A percentile compares a stretch with the other conserved stretches of the same genome.
These are phyloP conservation scores for Neodiprion lecontei DNA, from an alignment of 1,140 invertebrate species.

Conservation along the genomic window DNA sequence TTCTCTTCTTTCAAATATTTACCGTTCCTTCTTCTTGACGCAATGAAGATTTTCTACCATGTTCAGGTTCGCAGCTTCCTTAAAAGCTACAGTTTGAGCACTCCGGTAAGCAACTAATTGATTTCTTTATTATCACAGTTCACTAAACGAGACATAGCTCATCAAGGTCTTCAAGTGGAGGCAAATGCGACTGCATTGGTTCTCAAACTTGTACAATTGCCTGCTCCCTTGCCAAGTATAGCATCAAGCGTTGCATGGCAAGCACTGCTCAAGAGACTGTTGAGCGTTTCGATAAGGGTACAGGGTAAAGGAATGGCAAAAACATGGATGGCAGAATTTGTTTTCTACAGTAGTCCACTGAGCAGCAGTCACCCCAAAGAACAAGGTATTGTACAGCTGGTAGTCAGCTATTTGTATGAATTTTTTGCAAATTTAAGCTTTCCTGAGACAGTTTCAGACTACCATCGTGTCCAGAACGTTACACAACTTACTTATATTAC, in stretches of 20 bases:
- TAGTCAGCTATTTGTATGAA: conserved; percentile 8
- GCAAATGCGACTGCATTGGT: conserved; percentile 86
- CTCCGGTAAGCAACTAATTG: neutral
- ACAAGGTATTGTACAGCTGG: conserved; percentile 67
- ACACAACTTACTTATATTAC: conserved; percentile 6
- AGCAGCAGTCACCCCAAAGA: conserved; percentile 83
- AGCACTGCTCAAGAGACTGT: conserved; percentile 75
- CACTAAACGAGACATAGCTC: conserved; percentile 80
- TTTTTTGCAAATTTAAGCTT: neutral
- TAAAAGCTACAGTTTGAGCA: too few species aligned
- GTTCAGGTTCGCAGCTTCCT: too few species aligned
- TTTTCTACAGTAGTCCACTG: conserved; percentile 86
- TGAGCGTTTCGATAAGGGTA: conserved; percentile 86
- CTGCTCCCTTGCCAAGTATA: conserved; percentile 64
- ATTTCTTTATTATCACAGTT: conserved; percentile 62
- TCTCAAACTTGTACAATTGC: conserved; percentile 81
- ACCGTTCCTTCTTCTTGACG: too few species aligned
- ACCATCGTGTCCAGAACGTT: too few species aligned
- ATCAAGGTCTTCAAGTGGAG: conserved; percentile 91
- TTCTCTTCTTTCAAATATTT: conserved; percentile 16
- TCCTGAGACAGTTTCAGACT: neutral
- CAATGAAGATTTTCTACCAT: too few species aligned
- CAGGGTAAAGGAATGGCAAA: conserved; percentile 75
- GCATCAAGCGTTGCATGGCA: conserved; percentile 62
- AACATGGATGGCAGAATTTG: conserved; percentile 89